Conservation (phyloP, 2,888 invertebrate genomes). For the Dasysyrphus tricinctus region DNA sequence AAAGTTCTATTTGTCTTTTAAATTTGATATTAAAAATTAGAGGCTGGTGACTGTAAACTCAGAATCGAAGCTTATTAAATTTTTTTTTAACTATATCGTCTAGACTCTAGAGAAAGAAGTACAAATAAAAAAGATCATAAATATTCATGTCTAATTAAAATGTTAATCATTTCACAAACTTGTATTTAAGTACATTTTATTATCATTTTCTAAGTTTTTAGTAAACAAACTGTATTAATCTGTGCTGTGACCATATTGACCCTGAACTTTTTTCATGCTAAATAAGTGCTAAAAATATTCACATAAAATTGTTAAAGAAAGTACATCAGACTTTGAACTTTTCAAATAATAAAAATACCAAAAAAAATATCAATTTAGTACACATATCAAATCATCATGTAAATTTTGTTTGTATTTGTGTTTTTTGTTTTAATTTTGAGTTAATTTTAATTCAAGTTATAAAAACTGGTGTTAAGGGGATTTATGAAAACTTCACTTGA, state of each 20-base stretch:
- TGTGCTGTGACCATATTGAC: background rate
- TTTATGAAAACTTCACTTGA: background rate
- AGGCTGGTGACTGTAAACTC: background rate
- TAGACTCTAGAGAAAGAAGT: background rate
- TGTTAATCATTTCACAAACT: constrained; percentile 1
- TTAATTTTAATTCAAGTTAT: background rate
- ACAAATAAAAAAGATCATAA: background rate
- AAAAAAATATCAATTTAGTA: background rate
- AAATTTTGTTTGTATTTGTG: background rate
- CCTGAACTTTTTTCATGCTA: constrained; percentile 1
- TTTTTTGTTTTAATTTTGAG: background rate
- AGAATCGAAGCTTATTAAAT: background rate
- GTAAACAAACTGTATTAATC: background rate
- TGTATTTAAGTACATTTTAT: background rate
- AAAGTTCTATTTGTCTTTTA: background rate
- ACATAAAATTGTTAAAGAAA: background rate
- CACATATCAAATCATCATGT: background rate
- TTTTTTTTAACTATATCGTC: background rate
- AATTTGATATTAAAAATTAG: background rate
- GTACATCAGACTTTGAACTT: constrained; percentile 18
- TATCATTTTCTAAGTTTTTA: background rate
- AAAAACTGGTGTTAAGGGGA: constrained; percentile 11
- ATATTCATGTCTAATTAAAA: background rate
- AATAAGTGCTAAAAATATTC: background rate
- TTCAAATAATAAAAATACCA: background rate